Percentiles rank a stretch among this genome's conserved stretches.
Conservation (phyloP, 2,888 invertebrate genomes). For the Falcaria lacertinaria region DNA sequence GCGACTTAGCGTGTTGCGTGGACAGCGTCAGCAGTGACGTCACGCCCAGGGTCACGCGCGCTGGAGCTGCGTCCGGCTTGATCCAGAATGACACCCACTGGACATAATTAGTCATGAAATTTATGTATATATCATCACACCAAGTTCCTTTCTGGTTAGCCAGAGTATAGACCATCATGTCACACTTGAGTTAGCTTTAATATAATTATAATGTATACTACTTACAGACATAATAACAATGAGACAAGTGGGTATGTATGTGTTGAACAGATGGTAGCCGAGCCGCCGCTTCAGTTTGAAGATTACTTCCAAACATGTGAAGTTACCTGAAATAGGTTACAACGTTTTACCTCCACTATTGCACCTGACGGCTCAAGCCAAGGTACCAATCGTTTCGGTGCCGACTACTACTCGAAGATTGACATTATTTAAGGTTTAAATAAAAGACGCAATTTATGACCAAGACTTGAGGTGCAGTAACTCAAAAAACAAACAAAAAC, state of each 20-base stretch:
- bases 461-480: too few relatives aligned
- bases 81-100: slow-evolving; percentile 98
- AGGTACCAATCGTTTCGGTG: too few relatives aligned
- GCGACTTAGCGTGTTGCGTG: slow-evolving; percentile 95
- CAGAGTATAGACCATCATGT: too few relatives aligned
- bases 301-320: slow-evolving; percentile 94
- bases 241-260: slow-evolving; percentile 95
- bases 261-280: slow-evolving; percentile 95
- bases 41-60: slow-evolving; percentile 94
- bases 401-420: too few relatives aligned
- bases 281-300: slow-evolving; percentile 93
- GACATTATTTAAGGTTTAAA: too few relatives aligned
- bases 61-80: slow-evolving; percentile 95
- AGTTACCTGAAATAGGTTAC: too few relatives aligned
- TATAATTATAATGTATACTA: slow-evolving; percentile 23
- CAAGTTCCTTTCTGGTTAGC: too few relatives aligned
- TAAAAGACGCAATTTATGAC: too few relatives aligned
- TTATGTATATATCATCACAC: slow-evolving; percentile 8
- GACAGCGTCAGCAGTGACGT: slow-evolving; percentile 93
- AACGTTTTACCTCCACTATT: too few relatives aligned
- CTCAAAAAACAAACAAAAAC: too few relatives aligned
- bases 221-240: slow-evolving; percentile 96
- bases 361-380: too few relatives aligned
- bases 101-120: slow-evolving; percentile 10
- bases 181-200: too few relatives aligned